Percentiles rank a stretch among this genome's conserved stretches.
These are phyloP conservation scores for Zophobas atratus DNA, from an alignment of 1,140 invertebrate genomes.

Conservation along the genomic window DNA sequence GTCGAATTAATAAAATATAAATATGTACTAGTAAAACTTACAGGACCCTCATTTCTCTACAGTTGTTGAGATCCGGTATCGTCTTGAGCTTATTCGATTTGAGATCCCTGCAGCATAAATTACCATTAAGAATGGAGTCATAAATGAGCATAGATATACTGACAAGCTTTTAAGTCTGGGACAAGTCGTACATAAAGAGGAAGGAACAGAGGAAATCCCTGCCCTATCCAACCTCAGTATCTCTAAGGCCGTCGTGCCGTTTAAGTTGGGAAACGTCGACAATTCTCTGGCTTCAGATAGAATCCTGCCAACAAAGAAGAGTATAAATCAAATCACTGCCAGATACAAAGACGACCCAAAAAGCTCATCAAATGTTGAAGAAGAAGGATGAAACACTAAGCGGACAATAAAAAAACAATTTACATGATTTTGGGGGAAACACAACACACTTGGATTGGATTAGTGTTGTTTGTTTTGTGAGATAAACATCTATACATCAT, in stretches of 20 bases:
- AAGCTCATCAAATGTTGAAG: constrained; percentile 19
- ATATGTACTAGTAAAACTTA: constrained; percentile 74
- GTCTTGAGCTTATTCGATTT: constrained; percentile 83
- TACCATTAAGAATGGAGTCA: neutral
- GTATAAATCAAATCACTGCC: constrained; percentile 51
- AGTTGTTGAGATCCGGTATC: constrained; percentile 82
- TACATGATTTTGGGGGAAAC: constrained; percentile 1
- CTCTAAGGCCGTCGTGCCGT: constrained; percentile 83
- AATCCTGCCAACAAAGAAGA: constrained; percentile 74
- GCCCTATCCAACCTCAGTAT: constrained; percentile 87
- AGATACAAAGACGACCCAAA: constrained; percentile 17
- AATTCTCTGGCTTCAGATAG: constrained; percentile 88
- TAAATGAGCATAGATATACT: constrained; percentile 69
- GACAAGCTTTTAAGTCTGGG: constrained; percentile 89
- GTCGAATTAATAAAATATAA: neutral
- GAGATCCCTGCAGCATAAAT: constrained; percentile 79
- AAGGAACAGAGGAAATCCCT: constrained; percentile 79
- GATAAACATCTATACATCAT: neutral
- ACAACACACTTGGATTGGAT: neutral
- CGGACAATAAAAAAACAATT: constrained; percentile 35
- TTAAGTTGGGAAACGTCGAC: constrained; percentile 85
- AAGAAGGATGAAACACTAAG: constrained; percentile 19
- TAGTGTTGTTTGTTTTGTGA: neutral
- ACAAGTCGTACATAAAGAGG: constrained; percentile 82
- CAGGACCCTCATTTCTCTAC: constrained; percentile 86